Evolutionary conservation across 2,113 vertebrate genomes (phyloP), one percentile per base, ranked within the genome.

Genomic region (Zapus hudsonius): DNA sequence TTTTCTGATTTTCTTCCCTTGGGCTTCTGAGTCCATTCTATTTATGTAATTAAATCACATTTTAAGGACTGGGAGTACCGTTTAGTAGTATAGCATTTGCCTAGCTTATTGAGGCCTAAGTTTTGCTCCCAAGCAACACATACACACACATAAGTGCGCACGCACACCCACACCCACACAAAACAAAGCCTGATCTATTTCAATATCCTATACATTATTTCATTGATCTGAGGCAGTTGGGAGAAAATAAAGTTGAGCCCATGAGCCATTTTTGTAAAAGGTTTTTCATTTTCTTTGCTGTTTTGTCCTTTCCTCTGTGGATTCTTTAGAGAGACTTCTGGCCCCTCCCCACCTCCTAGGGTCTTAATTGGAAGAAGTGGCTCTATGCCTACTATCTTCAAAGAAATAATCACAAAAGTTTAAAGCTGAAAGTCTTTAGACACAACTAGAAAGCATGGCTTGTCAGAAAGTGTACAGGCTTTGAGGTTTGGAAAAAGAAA

Each of bases 341-440:
- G 3, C n/a, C 29, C 55, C 22, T 0, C 4, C 47, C 80, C 38
- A 57, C 59, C 27, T 89, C 40, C 72, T 33, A 70, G 38, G 16
- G 85, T 47, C n/a, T 57, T 42, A 73, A 84, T 22, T 83, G 72
- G 61, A 52, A 20, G 67, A 91, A 69, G n/a, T 40, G 12, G 11
- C 67, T 42, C 0, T 64, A 23, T n/a, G 27, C 78, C 23, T 76
- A 6, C 5, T 74, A 59, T 90, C 47, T 94, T 25, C 2, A 17
- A 22, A 47, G 81, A 75, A 91, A 75, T 44, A 80, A 76, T 88
- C 67, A 61, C 7, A 64, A 47, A 82, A 90, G 22, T 80, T 84
- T 73, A 81, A 92, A 84, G 22, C 20, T 22, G 27, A 59, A 88
- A 91, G 25, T 78, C 42, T 76, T 93, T 61, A 63, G 31, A n/a